Evolutionary conservation across 1,140 invertebrate species (phyloP).

Genomic region (Pseudomyrmex pallidus): DNA sequence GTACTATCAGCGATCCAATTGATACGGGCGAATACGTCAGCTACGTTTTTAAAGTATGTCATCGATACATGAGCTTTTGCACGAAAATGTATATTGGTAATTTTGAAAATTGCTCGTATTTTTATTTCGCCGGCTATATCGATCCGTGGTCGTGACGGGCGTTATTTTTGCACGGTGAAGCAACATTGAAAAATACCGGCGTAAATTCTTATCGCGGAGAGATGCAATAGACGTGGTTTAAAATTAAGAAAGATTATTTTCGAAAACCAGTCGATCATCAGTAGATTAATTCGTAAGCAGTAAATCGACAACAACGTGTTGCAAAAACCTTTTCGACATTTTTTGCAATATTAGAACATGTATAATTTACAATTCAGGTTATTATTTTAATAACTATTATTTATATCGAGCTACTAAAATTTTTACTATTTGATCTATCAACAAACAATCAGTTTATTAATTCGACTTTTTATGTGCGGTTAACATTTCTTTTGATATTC

Average conservation of each 20-base stretch:
- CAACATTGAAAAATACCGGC: constrained; percentile 23
- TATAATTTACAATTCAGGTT: too few species aligned
- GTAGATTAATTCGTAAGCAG: too few species aligned
- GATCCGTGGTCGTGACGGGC: constrained; percentile 42
- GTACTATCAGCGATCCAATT: constrained; percentile 50
- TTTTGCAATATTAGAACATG: too few species aligned
- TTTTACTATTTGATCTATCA: too few species aligned
- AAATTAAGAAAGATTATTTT: constrained; percentile 12
- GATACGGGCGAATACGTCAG: constrained; percentile 32
- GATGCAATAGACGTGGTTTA: not conserved
- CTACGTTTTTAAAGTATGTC: constrained; percentile 51
- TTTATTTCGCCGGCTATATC: constrained; percentile 54
- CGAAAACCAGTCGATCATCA: too few species aligned
- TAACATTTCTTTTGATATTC: too few species aligned
- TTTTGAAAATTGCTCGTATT: constrained; percentile 61
- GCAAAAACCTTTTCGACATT: too few species aligned
- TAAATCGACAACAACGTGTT: too few species aligned
- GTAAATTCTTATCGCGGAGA: constrained; percentile 29
- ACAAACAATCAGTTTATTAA: too few species aligned
- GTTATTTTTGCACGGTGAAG: constrained; percentile 47
- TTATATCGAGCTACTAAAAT: too few species aligned
- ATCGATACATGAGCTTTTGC: constrained; percentile 52
- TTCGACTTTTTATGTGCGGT: too few species aligned
- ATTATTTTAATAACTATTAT: too few species aligned
- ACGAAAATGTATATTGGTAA: constrained; percentile 58